phyloP scores from a whole-genome alignment of 2,888 invertebrate species.

The Smittia aterrima region DNA sequence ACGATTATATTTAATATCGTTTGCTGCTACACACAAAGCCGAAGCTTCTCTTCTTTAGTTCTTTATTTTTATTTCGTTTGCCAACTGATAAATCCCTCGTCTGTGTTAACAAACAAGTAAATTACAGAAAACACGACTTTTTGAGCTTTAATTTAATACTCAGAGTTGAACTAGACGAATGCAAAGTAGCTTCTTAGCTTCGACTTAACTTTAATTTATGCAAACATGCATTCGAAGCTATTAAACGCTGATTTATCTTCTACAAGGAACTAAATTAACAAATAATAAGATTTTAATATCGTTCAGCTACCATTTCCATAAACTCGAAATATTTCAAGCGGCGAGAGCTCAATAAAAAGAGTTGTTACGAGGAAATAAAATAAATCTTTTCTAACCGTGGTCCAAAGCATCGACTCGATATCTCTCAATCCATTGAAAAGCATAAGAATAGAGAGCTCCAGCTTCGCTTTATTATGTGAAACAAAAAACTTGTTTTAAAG shows the following conservation, averaged over 20 bases:
- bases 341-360: slow-evolving; percentile 31
- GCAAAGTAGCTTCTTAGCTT: no score
- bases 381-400: slow-evolving; percentile 37
- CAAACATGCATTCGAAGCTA: not conserved
- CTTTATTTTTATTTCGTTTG: no score
- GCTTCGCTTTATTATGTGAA: not conserved
- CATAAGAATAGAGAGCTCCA: not conserved
- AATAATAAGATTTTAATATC: slow-evolving; percentile 36
- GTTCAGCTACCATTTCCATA: slow-evolving; percentile 35
- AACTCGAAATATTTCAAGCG: slow-evolving; percentile 13
- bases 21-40: not conserved
- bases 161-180: not conserved
- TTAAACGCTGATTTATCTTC: slow-evolving; percentile 32
- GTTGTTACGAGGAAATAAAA: not conserved
- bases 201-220: not conserved
- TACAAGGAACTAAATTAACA: slow-evolving; percentile 35
- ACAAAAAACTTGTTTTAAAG: not conserved
- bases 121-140: slow-evolving; percentile 37
- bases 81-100: slow-evolving; percentile 31
- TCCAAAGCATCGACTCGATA: not conserved
- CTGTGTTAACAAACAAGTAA: slow-evolving; percentile 39
- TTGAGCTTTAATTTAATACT: slow-evolving; percentile 36
- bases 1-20: slow-evolving; percentile 39
- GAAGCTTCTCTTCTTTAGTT: slow-evolving; percentile 3
- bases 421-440: not conserved